Base-by-base conservation (phyloP, 2,797 vertebrate species). In the Neopelma chrysocephalum region DNA sequence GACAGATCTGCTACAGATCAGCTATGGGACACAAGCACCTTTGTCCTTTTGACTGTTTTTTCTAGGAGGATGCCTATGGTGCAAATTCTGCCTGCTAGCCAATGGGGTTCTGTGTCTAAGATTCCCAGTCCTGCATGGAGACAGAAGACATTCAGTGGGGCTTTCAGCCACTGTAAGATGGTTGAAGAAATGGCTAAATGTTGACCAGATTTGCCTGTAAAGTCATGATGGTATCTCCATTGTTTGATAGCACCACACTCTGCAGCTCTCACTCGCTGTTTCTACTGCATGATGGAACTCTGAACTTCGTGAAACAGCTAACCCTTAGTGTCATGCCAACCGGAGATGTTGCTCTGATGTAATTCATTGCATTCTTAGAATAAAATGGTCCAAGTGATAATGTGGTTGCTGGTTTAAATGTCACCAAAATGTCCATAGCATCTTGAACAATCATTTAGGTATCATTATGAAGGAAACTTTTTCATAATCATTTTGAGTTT, bases 31-130 rank as follows among this genome's bases (percentile, higher is more conserved):
- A 69, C 3, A 15, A 21, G 25, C 5, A 79, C 27, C 17, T 58
- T 65, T 20, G 4, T 50, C 43, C 20, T 79, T 84, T 45, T 10
- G 15, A 25, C 31, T 32, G 21, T 3, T 68, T 90, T 75, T 75
- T 50, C 57, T 32, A 23, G 17, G 56, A 69, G 32, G 7, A 5
- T 5, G 8, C 47, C 34, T 25, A 3, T 2, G 18, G 47, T 42
- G 26, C 40, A 69, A 36, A 7, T 26, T 83, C 8, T 21, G 8
- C 16, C 3, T 31, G 13, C 20, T 48, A 69, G 20, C 15, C 43
- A 42, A 2, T 0, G 0, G 3, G 15, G 32, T 18, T 19, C 23
- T 71, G 36, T 6, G 2, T 61, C 21, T 54, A 16, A 76, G 26
- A 18, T 68, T 42, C 47, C 11, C 26, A 6, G 23, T 38, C 19